These are phyloP conservation scores for Centrocercus urophasianus DNA, from an alignment of 2,113 vertebrate species.

Conservation along the genomic window DNA sequence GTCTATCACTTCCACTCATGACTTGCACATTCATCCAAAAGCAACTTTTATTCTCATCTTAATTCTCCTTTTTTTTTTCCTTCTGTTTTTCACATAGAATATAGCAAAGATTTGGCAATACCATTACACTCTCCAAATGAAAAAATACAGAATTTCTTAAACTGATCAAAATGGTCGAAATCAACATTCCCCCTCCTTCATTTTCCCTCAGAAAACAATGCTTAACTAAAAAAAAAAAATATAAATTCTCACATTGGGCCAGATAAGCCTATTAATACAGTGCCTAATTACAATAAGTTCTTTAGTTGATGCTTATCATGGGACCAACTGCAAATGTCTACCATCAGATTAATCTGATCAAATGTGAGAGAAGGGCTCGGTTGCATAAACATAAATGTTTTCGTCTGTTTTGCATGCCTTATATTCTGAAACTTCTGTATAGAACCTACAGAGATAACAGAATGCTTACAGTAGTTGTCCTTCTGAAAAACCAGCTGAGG, in stretches of 20 bases:
- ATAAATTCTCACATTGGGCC: not conserved
- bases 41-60: not conserved
- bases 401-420: not conserved
- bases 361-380: not conserved
- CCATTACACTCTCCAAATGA: not conserved
- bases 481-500: not conserved
- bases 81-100: accelerated
- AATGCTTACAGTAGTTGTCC: not conserved
- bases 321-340: not conserved
- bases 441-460: not conserved
- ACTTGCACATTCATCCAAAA: not conserved
- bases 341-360: not conserved
- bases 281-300: not conserved
- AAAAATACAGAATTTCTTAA: not conserved
- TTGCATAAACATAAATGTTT: not conserved
- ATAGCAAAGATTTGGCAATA: not conserved
- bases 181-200: not conserved
- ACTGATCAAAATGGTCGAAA: accelerated
- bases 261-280: not conserved
- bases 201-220: not conserved
- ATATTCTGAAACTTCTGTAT: not conserved
- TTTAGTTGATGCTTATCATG: not conserved
- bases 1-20: not conserved
- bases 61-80: not conserved
- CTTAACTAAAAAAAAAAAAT: not conserved